phyloP scores from a whole-genome alignment of 2,888 invertebrate species.

The Heliconius ethilla region DNA sequence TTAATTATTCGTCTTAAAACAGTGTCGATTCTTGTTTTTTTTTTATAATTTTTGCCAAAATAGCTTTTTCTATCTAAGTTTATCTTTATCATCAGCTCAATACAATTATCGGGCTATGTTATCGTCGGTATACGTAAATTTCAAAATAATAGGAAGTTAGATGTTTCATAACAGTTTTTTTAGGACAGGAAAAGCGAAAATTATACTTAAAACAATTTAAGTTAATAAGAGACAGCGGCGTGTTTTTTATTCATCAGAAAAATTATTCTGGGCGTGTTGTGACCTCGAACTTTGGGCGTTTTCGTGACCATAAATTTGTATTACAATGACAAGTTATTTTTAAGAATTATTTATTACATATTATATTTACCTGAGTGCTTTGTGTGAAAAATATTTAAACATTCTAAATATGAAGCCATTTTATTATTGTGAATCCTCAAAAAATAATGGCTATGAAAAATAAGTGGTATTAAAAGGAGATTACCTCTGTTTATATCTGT shows the following conservation, averaged over 20 bases:
- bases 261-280: constrained; percentile 3
- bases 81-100: constrained; percentile 10
- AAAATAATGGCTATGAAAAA: background rate
- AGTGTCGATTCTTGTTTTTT: background rate
- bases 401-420: background rate
- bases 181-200: constrained; percentile 18
- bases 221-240: constrained; percentile 4
- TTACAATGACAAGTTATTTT: constrained; percentile 9
- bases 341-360: constrained; percentile 1
- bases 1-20: background rate
- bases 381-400: background rate
- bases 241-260: constrained; percentile 19
- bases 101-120: background rate
- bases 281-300: constrained; percentile 6
- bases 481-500: background rate
- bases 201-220: constrained; percentile 4
- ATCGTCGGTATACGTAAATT: background rate
- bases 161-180: constrained; percentile 16
- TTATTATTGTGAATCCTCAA: background rate
- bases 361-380: background rate
- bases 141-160: constrained; percentile 23
- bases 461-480: no score
- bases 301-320: constrained; percentile 14
- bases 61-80: background rate
- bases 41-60: background rate